A percentile compares a stretch with the other conserved stretches of the same genome.
phyloP scores from a whole-genome alignment of 2,113 vertebrate genomes.

The Boleophthalmus pectinirostris region DNA sequence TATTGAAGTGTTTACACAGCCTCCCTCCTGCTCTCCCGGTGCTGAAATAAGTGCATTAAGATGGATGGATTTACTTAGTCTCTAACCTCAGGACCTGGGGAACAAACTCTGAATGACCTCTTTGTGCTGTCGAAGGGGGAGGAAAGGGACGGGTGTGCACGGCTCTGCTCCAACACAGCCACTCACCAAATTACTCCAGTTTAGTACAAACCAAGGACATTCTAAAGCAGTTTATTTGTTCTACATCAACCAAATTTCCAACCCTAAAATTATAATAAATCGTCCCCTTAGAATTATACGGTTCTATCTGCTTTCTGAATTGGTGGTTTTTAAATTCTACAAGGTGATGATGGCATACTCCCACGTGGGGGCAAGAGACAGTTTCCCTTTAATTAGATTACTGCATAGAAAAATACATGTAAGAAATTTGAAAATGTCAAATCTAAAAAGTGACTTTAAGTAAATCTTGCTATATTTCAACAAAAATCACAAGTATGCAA shows the following conservation, averaged over 20 bases:
- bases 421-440: no score
- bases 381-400: no score
- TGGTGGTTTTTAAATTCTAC: no score
- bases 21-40: constrained; percentile 68
- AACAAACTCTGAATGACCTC: constrained; percentile 77
- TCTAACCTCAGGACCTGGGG: constrained; percentile 65
- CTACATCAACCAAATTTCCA: not conserved
- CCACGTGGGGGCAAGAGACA: no score
- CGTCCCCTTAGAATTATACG: no score
- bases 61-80: constrained; percentile 79
- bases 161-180: constrained; percentile 21
- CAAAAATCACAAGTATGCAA: no score
- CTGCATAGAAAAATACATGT: no score
- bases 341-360: no score
- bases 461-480: no score
- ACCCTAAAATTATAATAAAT: not conserved
- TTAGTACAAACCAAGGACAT: not conserved
- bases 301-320: no score
- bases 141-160: constrained; percentile 33
- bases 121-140: constrained; percentile 59
- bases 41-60: constrained; percentile 77
- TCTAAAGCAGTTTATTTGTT: not conserved
- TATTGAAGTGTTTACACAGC: constrained; percentile 77
- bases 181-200: constrained; percentile 28
- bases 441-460: no score